A percentile compares a stretch with the other conserved stretches of the same genome.
These are phyloP conservation scores for Pteronura brasiliensis DNA, from an alignment of 2,113 vertebrate species.

Conservation along the genomic window DNA sequence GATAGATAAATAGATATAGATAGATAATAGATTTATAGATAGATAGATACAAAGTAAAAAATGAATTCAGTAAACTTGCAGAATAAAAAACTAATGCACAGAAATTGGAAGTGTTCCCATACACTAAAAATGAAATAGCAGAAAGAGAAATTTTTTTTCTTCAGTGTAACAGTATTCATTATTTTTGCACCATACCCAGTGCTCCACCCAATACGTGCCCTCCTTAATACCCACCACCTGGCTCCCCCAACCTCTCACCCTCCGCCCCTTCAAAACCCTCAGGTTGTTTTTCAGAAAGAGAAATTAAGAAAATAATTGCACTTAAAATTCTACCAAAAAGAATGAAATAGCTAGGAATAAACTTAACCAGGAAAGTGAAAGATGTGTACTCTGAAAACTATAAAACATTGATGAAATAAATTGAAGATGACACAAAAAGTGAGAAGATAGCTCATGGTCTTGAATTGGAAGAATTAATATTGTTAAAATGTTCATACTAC, in stretches of 20 bases:
- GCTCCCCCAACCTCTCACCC: too few relatives aligned
- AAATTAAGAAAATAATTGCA: neutral
- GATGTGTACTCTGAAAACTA: neutral
- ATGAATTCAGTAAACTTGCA: neutral
- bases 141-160: neutral
- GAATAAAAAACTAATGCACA: neutral
- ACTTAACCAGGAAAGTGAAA: neutral
- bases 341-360: neutral
- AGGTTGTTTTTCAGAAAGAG: neutral
- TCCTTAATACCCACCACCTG: too few relatives aligned
- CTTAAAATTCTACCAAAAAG: neutral
- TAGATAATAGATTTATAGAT: too few relatives aligned
- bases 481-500: neutral
- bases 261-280: too few relatives aligned
- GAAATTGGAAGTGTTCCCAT: neutral
- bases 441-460: neutral
- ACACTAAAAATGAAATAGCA: neutral
- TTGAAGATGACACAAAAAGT: neutral
- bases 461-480: neutral
- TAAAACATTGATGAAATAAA: neutral
- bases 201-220: too few relatives aligned
- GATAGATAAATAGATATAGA: neutral
- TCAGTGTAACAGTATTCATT: too few relatives aligned
- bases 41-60: neutral
- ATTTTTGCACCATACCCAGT: too few relatives aligned